A percentile compares a stretch with the other conserved stretches of the same genome.
Evolutionary conservation across 2,888 invertebrate genomes (phyloP).

Genomic region (Malachius bipustulatus): DNA sequence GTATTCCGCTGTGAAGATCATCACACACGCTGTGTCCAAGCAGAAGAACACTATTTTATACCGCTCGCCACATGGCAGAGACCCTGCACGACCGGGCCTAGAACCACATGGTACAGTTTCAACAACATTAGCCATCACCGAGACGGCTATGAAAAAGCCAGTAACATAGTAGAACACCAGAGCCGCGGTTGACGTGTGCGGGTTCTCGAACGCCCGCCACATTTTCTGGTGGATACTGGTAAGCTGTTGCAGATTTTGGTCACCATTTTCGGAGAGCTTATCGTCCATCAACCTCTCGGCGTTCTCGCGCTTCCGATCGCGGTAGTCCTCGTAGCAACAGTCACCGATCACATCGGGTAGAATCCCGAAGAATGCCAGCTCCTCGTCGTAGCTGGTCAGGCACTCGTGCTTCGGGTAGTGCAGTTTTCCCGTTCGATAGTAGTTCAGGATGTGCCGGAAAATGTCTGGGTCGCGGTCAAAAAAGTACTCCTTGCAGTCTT

Average conservation of each 20-base stretch:
- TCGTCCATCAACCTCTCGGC: slow-evolving; percentile 97
- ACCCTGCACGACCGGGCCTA: slow-evolving; percentile 74
- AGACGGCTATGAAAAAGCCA: slow-evolving; percentile 98
- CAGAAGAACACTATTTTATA: slow-evolving; percentile 99
- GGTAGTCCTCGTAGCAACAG: slow-evolving; percentile 99
- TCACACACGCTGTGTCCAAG: slow-evolving; percentile 98
- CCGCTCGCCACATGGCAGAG: slow-evolving; percentile 90
- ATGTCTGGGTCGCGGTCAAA: slow-evolving; percentile 97
- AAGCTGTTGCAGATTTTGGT: slow-evolving; percentile 77
- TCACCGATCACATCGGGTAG: slow-evolving; percentile 94
- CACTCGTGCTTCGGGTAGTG: slow-evolving; percentile 99
- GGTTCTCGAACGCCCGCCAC: slow-evolving; percentile 99
- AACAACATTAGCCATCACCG: slow-evolving; percentile 98
- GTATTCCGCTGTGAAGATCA: slow-evolving; percentile 99
- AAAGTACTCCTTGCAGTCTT: slow-evolving; percentile 96
- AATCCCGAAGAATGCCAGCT: slow-evolving; percentile 97
- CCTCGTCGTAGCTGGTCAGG: slow-evolving; percentile 97
- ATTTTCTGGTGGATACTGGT: slow-evolving; percentile 87
- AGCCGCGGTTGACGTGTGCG: slow-evolving; percentile 97
- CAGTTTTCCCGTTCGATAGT: slow-evolving; percentile 97
- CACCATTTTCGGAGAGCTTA: slow-evolving; percentile 83
- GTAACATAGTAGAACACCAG: slow-evolving; percentile 99
- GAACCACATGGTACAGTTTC: slow-evolving; percentile 93
- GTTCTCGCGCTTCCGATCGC: slow-evolving; percentile 97
- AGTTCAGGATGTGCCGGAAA: slow-evolving; percentile 96